Percentiles rank a stretch among this genome's conserved stretches.
phyloP scores from a whole-genome alignment of 2,888 invertebrate species.

The Falcaria lacertinaria region DNA sequence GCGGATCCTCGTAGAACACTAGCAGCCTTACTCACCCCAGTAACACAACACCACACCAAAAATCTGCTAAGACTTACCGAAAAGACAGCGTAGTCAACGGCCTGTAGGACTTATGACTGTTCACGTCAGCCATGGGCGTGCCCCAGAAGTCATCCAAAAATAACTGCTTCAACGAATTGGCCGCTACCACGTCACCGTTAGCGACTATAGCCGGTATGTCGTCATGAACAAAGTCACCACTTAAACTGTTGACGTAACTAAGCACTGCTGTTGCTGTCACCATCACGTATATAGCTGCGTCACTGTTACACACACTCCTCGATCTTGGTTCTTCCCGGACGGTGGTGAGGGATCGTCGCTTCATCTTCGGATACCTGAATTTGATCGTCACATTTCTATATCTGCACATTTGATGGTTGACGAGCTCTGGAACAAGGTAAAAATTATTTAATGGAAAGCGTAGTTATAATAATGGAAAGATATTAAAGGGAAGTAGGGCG shows the following conservation, averaged over 20 bases:
- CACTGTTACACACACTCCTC: slow-evolving; percentile 44
- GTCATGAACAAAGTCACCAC: slow-evolving; percentile 92
- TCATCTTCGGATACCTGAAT: slow-evolving; percentile 61
- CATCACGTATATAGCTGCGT: slow-evolving; percentile 81
- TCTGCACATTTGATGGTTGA: slow-evolving; percentile 66
- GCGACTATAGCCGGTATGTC: slow-evolving; percentile 91
- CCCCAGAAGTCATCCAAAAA: slow-evolving; percentile 93
- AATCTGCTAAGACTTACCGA: slow-evolving; percentile 81
- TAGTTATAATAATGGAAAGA: too few relatives aligned
- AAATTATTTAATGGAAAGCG: too few relatives aligned
- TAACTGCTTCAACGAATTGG: slow-evolving; percentile 81
- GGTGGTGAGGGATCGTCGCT: slow-evolving; percentile 62
- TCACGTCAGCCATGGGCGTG: slow-evolving; percentile 87
- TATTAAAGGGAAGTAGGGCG: too few relatives aligned
- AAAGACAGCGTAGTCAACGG: slow-evolving; percentile 91
- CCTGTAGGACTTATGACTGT: slow-evolving; percentile 92
- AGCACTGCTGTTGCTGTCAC: slow-evolving; percentile 84
- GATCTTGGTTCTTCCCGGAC: slow-evolving; percentile 55
- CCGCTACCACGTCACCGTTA: slow-evolving; percentile 88
- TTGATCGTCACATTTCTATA: slow-evolving; percentile 63
- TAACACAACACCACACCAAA: neutral
- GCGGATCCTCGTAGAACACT: too few relatives aligned
- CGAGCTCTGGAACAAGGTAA: slow-evolving; percentile 46
- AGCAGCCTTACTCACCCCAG: too few relatives aligned
- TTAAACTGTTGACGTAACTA: slow-evolving; percentile 86